Base-by-base conservation (phyloP, 2,888 invertebrate genomes). In the Lasiommata megera region DNA sequence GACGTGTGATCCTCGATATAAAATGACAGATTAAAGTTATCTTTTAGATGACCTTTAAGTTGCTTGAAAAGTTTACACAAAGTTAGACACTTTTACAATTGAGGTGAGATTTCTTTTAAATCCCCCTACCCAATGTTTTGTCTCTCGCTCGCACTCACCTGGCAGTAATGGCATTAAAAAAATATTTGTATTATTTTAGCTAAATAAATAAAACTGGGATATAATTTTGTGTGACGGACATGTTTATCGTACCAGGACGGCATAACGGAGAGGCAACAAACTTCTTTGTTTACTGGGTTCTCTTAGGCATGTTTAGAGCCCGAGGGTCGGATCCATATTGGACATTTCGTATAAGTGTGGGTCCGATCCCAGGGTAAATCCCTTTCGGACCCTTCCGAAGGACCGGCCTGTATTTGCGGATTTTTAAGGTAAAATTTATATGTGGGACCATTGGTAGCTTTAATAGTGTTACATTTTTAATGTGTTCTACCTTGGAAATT, bases 401-500 rank as follows among this genome's bases (percentile, higher is more conserved):
- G 88, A 88, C 84, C 87, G 84, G 79, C 79, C 85, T 85, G 86
- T 87, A 88, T 89, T 90, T 88, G 88, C 85, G 89, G 89, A 90
- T 90, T 90, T 90, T 90, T 90, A 88, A 90, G 88, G 88, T 87
- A 83, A 84, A 89, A 89, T 89, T 88, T 89, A 89, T 89, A 86
- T 81, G 84, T 81, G 83, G 78, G 73, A 60, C 62, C 58, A 64
- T 62, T 60, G 63, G 67, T 68, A 62, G 63, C 61, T 60, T 59
- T 58, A 62, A 61, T 67, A 66, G 65, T 70, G 69, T 70, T 72
- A 68, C 66, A 72, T 72, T 73, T 73, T 74, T 73, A 70, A 70
- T 68, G 66, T 62, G 17, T 16, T 51, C 44, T 58, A 54, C 41
- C 51, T 54, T 40, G 28, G 16, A 51, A 16, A 31, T 31, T 1